Evolutionary conservation across 1,140 invertebrate species (phyloP), one percentile per base, ranked within the genome.

Genomic region (Drosophila santomea): DNA sequence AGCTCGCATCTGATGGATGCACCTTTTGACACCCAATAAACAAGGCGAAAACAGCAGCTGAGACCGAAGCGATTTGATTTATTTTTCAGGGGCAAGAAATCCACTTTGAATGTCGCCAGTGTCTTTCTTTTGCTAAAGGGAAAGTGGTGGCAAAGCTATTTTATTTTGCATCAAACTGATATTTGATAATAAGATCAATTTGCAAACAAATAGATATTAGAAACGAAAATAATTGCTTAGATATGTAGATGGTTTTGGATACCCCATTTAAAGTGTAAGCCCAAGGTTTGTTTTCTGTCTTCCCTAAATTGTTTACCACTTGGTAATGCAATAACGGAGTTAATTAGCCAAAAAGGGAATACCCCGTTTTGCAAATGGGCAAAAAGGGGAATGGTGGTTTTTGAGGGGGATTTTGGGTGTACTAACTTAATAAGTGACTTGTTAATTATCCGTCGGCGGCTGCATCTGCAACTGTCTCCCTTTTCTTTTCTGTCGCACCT

Each of bases 21-120:
- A 74, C 71, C 59, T 73, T 43, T 41, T 74, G 72, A 73, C 72
- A 74, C 72, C 58, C 72, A 74, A 74, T 63, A 74, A 74, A 74
- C 51, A 56, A 74, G 68, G 52, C 38, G 51, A 38, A 72, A 43
- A 41, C 56, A 62, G 56, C 67, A 72, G 67, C 67, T 59, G 67
- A 41, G n/a, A 25, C 32, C 17, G 8, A 58, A 60, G 52, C 25
- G 32, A 39, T 69, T 47, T 39, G 6, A 15, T n/a, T 67, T 35
- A 14, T 62, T 12, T n/a, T 1, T 6, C 17, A 11, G 0, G 14
- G 25, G 14, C 15, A 14, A 47, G 43, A 25, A 12, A 56, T 12
- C 10, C 7, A 38, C 12, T 15, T 38, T 45, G n/a, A 32, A 3
- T 32, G 32, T 25, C 25, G 25, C 25, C 25, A 20, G 20, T 2